Evolutionary conservation across 2,888 invertebrate species (phyloP), one percentile per base, ranked within the genome.

Genomic region (Chydorus sphaericus): DNA sequence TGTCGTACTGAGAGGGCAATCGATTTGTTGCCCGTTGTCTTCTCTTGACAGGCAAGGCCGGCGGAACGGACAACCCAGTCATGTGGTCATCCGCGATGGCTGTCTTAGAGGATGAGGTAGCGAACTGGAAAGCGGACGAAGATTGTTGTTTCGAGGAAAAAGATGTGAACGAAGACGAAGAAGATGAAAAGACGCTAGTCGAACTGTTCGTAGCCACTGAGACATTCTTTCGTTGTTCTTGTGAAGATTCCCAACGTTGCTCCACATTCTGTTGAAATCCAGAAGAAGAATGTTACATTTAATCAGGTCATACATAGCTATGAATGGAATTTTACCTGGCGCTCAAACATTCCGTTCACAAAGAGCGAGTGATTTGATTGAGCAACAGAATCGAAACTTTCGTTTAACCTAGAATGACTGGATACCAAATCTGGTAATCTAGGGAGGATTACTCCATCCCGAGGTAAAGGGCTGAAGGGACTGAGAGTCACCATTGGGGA

Each of bases 1-100:
- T 82, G 69, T 85, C 84, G 66, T 83, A 83, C 58, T 82, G 81
- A 33, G 82, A 82, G 44, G 78, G 75, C 58, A 79, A 75, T 50
- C 80, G 70, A 59, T 80, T 78, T 64, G 75, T 56, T 20, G 57
- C 48, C n/a, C 52, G 37, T 33, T 55, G 55, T 29, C 55, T 28
- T 8, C 49, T 23, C 36, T 55, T 55, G 23, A 26, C 31, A 16
- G 55, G 55, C 31, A 55, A 48, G 20, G 55, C 55, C 26, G 55
- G 55, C 33, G 55, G 55, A 10, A 51, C 53, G 30, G 31, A 16
- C 16, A 54, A 36, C 18, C 23, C 36, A 23, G 18, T n/a, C 37
- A 55, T 30, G 37, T 54, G 20, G 23, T 54, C 54, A 26, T 57
- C 33, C n/a, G 28, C 16, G 26, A 30, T n/a, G 26, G 44, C 16